Conservation (phyloP, 2,113 vertebrate genomes). For the Pipra filicauda region DNA sequence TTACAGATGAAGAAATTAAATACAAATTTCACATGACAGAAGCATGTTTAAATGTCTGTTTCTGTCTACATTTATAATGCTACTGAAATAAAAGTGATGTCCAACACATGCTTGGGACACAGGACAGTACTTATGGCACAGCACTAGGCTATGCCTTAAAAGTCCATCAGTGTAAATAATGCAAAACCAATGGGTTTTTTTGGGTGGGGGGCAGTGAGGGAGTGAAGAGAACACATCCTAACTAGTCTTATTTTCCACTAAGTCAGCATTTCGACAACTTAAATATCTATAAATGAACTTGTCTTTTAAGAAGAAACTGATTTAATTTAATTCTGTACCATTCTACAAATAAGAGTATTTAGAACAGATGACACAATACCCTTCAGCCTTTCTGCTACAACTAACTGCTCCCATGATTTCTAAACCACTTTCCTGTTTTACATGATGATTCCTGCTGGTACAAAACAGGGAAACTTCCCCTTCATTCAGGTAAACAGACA, state of each 20-base stretch:
- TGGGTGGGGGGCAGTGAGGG: accelerated
- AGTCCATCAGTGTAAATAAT: background rate
- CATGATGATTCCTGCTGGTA: background rate
- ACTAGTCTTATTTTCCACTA: background rate
- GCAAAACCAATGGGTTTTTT: background rate
- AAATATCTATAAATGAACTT: background rate
- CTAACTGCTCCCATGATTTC: background rate
- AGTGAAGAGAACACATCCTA: background rate
- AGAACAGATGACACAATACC: background rate
- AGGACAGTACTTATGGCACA: background rate
- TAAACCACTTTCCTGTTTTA: background rate
- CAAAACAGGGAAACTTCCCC: background rate
- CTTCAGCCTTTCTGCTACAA: background rate
- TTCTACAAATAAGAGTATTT: background rate
- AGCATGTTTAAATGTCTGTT: background rate
- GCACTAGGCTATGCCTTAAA: background rate
- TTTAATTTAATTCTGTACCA: background rate
- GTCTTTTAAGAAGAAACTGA: background rate
- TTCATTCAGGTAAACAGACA: background rate
- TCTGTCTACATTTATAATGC: background rate
- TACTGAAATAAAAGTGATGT: background rate
- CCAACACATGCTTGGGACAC: background rate
- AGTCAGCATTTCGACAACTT: background rate
- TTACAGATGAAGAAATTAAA: background rate
- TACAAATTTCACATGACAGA: background rate